phyloP scores from a whole-genome alignment of 2,888 invertebrate genomes.

The Melipona bicolor region DNA sequence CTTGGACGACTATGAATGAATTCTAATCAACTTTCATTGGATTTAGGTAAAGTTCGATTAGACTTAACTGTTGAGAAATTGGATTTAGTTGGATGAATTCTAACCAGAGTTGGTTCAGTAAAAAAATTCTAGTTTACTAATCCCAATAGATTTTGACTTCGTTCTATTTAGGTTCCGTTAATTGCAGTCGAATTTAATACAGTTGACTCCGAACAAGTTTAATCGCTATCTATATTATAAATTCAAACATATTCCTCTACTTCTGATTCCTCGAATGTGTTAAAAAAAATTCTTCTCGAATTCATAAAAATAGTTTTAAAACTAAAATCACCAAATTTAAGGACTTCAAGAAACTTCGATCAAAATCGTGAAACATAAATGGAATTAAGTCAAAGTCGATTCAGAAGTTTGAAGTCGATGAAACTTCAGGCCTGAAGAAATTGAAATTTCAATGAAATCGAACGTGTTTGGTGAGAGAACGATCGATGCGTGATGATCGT shows the following conservation, averaged over 20 bases:
- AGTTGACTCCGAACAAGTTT: background rate
- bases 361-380: too few species aligned
- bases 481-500: background rate
- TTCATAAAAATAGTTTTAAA: too few species aligned
- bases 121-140: too few species aligned
- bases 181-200: background rate
- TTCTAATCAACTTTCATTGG: background rate
- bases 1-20: background rate
- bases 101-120: background rate
- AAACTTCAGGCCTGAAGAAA: background rate
- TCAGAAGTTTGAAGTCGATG: too few species aligned
- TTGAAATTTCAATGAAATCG: background rate
- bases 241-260: too few species aligned
- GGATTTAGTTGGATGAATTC: background rate
- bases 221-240: background rate
- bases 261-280: too few species aligned
- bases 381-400: too few species aligned
- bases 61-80: background rate
- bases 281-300: too few species aligned
- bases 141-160: background rate
- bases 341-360: too few species aligned
- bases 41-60: background rate
- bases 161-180: background rate
- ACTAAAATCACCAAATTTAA: too few species aligned
- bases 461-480: background rate